Evolutionary conservation across 2,888 invertebrate species (phyloP), one percentile per base, ranked within the genome.

Genomic region (Scrobipalpa costella): DNA sequence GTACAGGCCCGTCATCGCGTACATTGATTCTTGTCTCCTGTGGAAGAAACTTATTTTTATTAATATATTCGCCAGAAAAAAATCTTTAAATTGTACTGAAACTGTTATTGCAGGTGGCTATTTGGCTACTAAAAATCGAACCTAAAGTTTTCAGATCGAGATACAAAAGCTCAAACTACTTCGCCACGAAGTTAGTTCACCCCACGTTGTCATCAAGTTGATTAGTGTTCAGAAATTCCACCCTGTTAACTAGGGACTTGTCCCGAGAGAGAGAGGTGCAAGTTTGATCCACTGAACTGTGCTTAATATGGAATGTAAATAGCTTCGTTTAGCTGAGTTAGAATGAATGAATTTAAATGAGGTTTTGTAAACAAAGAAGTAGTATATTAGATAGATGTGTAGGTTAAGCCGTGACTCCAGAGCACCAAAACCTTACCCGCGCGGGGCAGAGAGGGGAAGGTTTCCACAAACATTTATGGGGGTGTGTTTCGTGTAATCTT

Each of bases 1-100:
- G 83, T 96, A 96, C 65, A 96, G 91, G 36, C 96, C 96, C 55
- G 96, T 96, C 96, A 96, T 96, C 71, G 96, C 95, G 85, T 96
- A 96, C 96, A 96, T 96, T 77, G 96, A 96, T 86, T 96, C 96
- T 93, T 96, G 96, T 85, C 96, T 94, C 80, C 96, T 94, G 84
- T 40, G 73, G 67, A 68, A 68, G 58, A 61, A 8, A 36, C n/a
- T 17, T 11, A 9, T 3, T n/a, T 2, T 15, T 11, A 1, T n/a
- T 8, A 9, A 38, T 15, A 34, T 11, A 34, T 36, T n/a, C 9
- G 50, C 13, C 52, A 33, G 21, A 27, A 21, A 5, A 13, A 50
- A 2, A 50, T 3, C 9, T n/a, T n/a, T n/a, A n/a, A n/a, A 19
- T 17, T 44, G 15, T 8, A 15, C 44, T 44, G 13, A 6, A n/a